A percentile compares a stretch with the other conserved stretches of the same genome.
phyloP scores from a whole-genome alignment of 2,113 vertebrate species.

The Neodon shergylaensis region DNA sequence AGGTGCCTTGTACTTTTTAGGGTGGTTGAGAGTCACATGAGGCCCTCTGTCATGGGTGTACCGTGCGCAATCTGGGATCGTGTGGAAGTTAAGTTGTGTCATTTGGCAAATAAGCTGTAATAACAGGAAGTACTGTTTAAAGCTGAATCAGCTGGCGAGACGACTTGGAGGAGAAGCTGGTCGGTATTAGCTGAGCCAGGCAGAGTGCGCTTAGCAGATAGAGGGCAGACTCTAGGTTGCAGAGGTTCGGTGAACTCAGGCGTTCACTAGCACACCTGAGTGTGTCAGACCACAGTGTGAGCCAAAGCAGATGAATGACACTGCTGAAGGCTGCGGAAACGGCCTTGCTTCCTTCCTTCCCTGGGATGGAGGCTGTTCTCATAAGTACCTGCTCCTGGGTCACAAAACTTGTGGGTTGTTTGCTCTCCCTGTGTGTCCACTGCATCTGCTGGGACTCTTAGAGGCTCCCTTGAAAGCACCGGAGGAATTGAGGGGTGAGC shows the following conservation, averaged over 20 bases:
- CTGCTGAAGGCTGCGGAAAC: no score
- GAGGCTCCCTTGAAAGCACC: background rate
- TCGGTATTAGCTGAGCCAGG: background rate
- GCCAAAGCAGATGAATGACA: accelerated
- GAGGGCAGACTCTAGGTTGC: background rate
- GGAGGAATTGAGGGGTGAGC: no score
- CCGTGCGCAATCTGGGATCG: accelerated
- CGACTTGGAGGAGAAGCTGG: background rate
- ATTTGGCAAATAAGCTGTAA: background rate
- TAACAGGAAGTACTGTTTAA: background rate
- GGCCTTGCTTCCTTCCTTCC: background rate
- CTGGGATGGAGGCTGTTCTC: background rate
- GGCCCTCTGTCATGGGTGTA: background rate
- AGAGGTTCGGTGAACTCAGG: background rate
- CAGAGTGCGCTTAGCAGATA: background rate
- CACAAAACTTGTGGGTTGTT: accelerated
- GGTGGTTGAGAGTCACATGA: background rate
- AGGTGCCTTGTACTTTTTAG: accelerated
- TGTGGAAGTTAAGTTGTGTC: accelerated
- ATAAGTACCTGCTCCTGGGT: background rate
- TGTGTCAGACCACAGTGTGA: background rate
- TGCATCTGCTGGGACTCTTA: background rate
- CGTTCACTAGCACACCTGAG: background rate
- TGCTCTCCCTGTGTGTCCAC: background rate
- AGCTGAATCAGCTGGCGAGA: background rate